Evolutionary conservation across 2,797 vertebrate genomes (phyloP), one percentile per base, ranked within the genome.

Genomic region (Chaenodraco wilsoni): DNA sequence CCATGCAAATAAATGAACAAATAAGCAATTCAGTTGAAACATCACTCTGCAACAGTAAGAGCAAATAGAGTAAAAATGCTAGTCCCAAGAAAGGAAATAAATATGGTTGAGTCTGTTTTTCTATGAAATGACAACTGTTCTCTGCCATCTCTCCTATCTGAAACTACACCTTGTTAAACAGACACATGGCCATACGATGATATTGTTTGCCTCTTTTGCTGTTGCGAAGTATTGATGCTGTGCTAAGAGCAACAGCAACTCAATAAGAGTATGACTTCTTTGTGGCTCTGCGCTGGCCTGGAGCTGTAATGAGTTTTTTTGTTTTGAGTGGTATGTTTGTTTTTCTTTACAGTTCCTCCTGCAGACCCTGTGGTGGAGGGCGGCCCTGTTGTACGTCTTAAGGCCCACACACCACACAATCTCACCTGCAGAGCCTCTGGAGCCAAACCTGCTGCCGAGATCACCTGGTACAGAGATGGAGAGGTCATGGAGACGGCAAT

Each of bases 391-490:
- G 95, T 97, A 54, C 95, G 94, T 52, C 94, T 98, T 44, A 95
- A 96, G 83, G 96, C 94, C 81, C 95, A 95, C 86, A 89, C 95
- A 68, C 92, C 93, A 14, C 95, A 95, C 63, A 97, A 97, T 91
- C 94, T 98, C 81, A 97, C 96, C 63, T 98, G 96, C 87, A 94
- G 84, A 60, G 95, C 95, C 57, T 94, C 84, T 0, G 95, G 84
- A 49, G 96, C 95, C 81, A 97, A 95, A 72, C 96, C 97, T 37
- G 95, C 94, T 0, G 96, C 96, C 33, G 96, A 97, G 76, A 96
- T 98, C 89, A 95, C 95, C 74, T 98, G 96, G 96, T 97, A 96
- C 89, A 90, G 95, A 69, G 95, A 97, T 23, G 96, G 96, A 64
- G 92, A 96, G 90, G 93, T 93, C 72, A 93, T 96, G 93, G 94